A percentile compares a stretch with the other conserved stretches of the same genome.
phyloP scores from a whole-genome alignment of 1,140 invertebrate genomes.

The Caenorhabditis inopinata region DNA sequence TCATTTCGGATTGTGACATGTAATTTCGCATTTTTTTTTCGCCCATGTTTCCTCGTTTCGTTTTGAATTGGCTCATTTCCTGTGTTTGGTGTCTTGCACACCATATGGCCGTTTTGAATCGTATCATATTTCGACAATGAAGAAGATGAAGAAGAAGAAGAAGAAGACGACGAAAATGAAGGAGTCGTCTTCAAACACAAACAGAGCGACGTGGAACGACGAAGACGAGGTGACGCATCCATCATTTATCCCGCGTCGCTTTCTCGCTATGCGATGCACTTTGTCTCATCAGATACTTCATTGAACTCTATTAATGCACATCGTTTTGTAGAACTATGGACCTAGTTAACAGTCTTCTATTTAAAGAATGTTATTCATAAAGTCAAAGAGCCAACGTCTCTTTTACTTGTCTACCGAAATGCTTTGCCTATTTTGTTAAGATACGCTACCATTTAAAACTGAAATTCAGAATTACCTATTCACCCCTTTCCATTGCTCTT shows the following conservation, averaged over 20 bases:
- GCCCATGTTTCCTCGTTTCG: not conserved
- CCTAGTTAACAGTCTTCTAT: no score
- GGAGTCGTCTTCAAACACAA: not conserved
- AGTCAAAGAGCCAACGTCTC: no score
- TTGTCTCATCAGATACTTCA: no score
- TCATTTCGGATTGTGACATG: not conserved
- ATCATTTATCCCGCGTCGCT: not conserved
- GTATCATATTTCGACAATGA: constrained; percentile 14
- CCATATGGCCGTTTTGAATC: constrained; percentile 2
- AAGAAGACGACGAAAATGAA: not conserved
- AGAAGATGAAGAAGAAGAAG: not conserved
- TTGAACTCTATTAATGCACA: no score
- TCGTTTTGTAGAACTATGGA: no score
- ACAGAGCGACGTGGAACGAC: not conserved
- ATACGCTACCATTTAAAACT: not conserved
- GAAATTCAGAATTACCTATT: not conserved
- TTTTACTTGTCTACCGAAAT: no score
- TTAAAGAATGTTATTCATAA: no score
- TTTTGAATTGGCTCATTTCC: constrained; percentile 28
- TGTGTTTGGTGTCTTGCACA: not conserved
- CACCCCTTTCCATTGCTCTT: not conserved
- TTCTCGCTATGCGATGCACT: not conserved
- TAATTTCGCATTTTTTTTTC: not conserved
- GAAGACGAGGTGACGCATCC: not conserved
- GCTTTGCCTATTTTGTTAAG: not conserved